A percentile compares a stretch with the other conserved stretches of the same genome.
phyloP scores from a whole-genome alignment of 2,113 vertebrate species.

The Leptobrachium leishanense region DNA sequence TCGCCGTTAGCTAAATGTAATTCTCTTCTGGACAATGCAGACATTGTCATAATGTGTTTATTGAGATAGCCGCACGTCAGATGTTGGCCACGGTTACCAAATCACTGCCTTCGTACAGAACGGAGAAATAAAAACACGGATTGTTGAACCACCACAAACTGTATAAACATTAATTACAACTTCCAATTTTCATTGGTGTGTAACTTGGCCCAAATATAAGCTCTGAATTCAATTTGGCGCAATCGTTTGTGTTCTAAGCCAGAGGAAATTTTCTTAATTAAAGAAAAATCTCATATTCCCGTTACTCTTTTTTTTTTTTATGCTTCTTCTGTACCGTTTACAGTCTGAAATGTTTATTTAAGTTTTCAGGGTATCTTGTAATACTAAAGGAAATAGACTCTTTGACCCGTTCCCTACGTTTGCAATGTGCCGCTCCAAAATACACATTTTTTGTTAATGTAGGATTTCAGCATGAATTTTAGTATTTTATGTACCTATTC shows the following conservation, averaged over 20 bases:
- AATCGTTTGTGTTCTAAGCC: conserved; percentile 34
- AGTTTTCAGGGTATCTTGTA: conserved; percentile 33
- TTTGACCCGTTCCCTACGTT: conserved; percentile 26
- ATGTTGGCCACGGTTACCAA: conserved; percentile 27
- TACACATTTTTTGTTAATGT: conserved; percentile 10
- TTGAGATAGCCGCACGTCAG: conserved; percentile 15
- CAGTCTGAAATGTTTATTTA: conserved; percentile 30
- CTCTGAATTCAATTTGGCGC: conserved; percentile 44
- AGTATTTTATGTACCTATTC: too few relatives aligned
- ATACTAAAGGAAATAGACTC: conserved; percentile 23
- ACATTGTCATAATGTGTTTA: conserved; percentile 31
- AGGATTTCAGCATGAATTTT: background rate
- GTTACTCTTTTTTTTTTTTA: conserved; percentile 22
- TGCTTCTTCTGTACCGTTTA: conserved; percentile 5
- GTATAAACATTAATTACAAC: conserved; percentile 45
- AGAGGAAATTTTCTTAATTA: conserved; percentile 50
- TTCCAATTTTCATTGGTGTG: conserved; percentile 45
- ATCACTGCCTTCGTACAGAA: conserved; percentile 6
- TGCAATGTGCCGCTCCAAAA: background rate
- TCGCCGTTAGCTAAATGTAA: background rate
- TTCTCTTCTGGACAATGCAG: conserved; percentile 10
- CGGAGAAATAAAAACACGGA: conserved; percentile 14
- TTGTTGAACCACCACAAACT: conserved; percentile 30
- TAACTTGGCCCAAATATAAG: conserved; percentile 42
- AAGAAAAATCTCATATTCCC: conserved; percentile 34